Evolutionary conservation across 2,113 vertebrate species (phyloP), one percentile per base, ranked within the genome.

Genomic region (Pterocles gutturalis): DNA sequence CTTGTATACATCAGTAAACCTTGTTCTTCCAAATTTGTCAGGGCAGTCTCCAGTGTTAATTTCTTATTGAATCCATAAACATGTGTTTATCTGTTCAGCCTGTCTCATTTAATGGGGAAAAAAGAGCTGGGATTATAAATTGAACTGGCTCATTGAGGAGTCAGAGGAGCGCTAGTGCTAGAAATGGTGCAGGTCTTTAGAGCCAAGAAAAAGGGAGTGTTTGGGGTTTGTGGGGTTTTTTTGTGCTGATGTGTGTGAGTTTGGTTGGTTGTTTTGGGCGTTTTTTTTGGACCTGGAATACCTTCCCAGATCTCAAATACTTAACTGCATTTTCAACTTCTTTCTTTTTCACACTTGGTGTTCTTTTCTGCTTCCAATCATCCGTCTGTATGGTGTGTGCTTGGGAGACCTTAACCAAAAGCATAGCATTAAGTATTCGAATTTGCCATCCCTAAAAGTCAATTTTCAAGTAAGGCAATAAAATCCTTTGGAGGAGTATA

Each of bases 371-470:
- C 36, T 62, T 80, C n/a, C 21, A 24, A 1, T 73, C 14, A 51
- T 43, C 20, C 0, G 0, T 67, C 33, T 73, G 7, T 58, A n/a
- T 28, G 5, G 9, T 31, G 3, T 69, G 26, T 80, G 28, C 38
- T 70, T 55, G 55, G 67, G 45, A 75, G 36, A 29, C n/a, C n/a
- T 75, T 60, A 80, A 93, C 4, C 6, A 57, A 67, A 76, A 61
- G 10, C 29, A 8, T 25, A 46, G 13, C 29, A 29, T 60, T 55
- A 71, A 61, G 29, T 76, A 65, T 71, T 80, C 36, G 53, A 22
- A 70, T 21, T 49, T 75, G 26, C n/a, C 13, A 33, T 60, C 46
- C 34, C 18, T 71, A 28, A 31, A 80, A 71, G 21, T 46, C 67
- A 41, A 2, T 64, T 51, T 88, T 80, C 12, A 51, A 25, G 41